Base-by-base conservation (phyloP, 2,113 vertebrate genomes). In the Alligator mississippiensis region DNA sequence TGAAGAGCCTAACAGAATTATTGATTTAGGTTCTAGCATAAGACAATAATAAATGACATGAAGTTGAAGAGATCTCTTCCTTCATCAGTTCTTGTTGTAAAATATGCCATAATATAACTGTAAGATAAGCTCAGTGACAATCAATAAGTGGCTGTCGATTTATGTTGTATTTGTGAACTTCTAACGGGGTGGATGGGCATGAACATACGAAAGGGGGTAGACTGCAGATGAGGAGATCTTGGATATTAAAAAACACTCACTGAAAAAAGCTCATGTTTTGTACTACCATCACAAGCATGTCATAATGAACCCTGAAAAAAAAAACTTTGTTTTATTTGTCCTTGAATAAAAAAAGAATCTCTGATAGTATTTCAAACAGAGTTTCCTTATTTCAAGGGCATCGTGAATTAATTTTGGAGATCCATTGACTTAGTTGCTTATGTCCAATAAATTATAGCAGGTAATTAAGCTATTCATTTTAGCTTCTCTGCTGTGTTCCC, bases 401-500 rank as follows among this genome's bases (percentile, higher is more conserved):
- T 77, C 0, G 4, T 70, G 11, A 92, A 96, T 94, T 95, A 94
- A 92, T 88, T 94, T 94, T 90, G 76, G 72, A 95, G 60, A 89
- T 61, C 84, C 76, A 58, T 92, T 66, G 94, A 96, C 94, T 92
- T 80, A 80, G 85, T 89, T 96, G 82, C 80, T 82, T 81, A 92
- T 95, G 90, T 95, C 94, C 89, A 92, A 93, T 89, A 90, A 97
- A 94, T 97, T 96, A 96, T 74, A 66, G 84, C 77, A 83, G 76
- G 75, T 94, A 97, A 95, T 97, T 94, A 96, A 94, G 82, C 76
- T 96, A 89, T 96, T 97, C 75, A 86, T 94, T 96, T 95, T 85
- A 89, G 68, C 92, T 89, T 93, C 82, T 57, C 30, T 89, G 24
- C 27, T 90, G 78, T 64, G n/a, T 27, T 90, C 25, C 60, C 64